Conservation (phyloP, 1,140 invertebrate genomes). For the Pteromalus puparum region DNA sequence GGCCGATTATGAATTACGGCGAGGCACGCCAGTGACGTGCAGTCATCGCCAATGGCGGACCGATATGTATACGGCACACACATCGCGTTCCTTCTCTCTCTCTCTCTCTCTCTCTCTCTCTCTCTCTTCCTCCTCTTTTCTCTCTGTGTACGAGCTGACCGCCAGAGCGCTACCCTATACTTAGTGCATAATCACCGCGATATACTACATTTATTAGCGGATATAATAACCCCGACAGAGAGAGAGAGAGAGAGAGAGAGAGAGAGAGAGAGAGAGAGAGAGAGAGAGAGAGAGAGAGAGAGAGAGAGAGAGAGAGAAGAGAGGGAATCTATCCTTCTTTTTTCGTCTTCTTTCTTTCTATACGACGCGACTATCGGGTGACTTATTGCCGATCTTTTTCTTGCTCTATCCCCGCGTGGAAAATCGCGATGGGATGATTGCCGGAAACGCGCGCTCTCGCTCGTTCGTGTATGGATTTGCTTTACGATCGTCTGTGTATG, state of each 20-base stretch:
- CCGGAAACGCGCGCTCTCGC: slow-evolving; percentile 10
- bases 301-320: not conserved
- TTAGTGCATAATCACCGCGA: slow-evolving; percentile 73
- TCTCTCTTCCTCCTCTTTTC: not conserved
- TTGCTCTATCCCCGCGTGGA: not conserved
- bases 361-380: slow-evolving; percentile 19
- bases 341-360: not conserved
- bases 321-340: slow-evolving; percentile 16
- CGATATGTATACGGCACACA: slow-evolving; percentile 2
- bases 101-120: not conserved
- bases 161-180: slow-evolving; percentile 68
- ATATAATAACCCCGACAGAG: slow-evolving; percentile 63
- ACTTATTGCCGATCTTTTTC: slow-evolving; percentile 39
- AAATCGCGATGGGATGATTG: slow-evolving; percentile 23
- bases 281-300: not conserved
- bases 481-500: not conserved
- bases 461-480: not conserved
- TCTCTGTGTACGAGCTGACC: slow-evolving; percentile 50
- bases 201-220: slow-evolving; percentile 73
- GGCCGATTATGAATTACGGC: slow-evolving; percentile 68
- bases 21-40: slow-evolving; percentile 69
- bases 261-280: not conserved
- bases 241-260: not conserved
- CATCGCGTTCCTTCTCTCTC: not conserved
- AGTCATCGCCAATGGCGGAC: slow-evolving; percentile 66